A percentile compares a stretch with the other conserved stretches of the same genome.
Evolutionary conservation across 2,113 vertebrate genomes (phyloP).

Genomic region (Sturnus vulgaris): DNA sequence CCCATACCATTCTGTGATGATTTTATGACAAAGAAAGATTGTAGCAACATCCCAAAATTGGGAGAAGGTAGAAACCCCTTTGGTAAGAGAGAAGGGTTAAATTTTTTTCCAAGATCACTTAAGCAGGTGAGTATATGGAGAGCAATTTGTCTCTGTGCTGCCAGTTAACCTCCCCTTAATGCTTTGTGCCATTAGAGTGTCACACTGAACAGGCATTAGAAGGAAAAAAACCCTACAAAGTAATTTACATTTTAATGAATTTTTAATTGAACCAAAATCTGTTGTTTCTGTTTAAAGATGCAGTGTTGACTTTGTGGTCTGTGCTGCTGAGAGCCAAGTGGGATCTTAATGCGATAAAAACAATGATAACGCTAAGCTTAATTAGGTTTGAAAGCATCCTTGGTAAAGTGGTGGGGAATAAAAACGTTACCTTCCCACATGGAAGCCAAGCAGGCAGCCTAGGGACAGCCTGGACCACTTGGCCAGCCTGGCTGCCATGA

Average conservation of each 20-base stretch:
- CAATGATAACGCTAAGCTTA: slow-evolving; percentile 78
- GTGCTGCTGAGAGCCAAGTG: slow-evolving; percentile 72
- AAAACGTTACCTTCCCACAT: background rate
- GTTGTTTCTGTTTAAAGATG: slow-evolving; percentile 83
- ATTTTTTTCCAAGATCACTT: background rate
- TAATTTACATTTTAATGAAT: slow-evolving; percentile 86
- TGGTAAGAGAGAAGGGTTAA: background rate
- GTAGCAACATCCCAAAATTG: background rate
- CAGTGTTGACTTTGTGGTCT: slow-evolving; percentile 77
- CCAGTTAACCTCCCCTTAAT: slow-evolving; percentile 51
- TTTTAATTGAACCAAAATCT: slow-evolving; percentile 86
- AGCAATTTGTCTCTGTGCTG: background rate
- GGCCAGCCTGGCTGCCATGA: background rate
- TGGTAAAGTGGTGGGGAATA: slow-evolving; percentile 22
- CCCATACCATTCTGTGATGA: background rate
- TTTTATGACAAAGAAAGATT: background rate
- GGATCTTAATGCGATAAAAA: slow-evolving; percentile 79
- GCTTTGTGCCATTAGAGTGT: slow-evolving; percentile 64
- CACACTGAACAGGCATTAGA: slow-evolving; percentile 64
- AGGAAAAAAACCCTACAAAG: slow-evolving; percentile 67
- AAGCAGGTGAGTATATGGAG: background rate
- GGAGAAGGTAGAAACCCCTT: background rate
- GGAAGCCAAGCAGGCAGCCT: background rate
- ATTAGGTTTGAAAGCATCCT: slow-evolving; percentile 73
- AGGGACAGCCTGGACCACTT: background rate